Evolutionary conservation across 2,797 vertebrate genomes (phyloP).

Genomic region (Sandelia bainsii): DNA sequence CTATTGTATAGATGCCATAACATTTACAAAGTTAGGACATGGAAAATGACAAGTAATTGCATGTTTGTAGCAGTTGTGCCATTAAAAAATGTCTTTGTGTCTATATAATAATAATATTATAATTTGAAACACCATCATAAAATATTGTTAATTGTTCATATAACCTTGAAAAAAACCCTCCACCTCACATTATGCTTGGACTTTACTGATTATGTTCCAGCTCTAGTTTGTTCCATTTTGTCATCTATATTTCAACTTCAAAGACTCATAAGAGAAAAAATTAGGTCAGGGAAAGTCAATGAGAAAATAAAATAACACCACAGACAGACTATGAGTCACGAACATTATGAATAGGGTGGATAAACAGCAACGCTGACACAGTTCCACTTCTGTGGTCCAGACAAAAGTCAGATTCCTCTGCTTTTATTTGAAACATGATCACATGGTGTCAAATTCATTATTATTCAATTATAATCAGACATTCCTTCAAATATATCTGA

Average conservation of each 20-base stretch:
- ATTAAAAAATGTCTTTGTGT: no score
- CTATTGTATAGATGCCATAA: no score
- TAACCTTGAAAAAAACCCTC: no score
- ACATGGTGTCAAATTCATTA: conserved; percentile 25
- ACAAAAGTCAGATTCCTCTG: conserved; percentile 10
- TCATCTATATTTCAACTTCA: conserved; percentile 14
- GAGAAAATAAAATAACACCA: conserved; percentile 21
- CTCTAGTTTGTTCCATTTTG: conserved; percentile 2
- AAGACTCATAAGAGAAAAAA: conserved; percentile 1
- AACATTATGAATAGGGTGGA: neutral
- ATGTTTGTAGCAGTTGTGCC: neutral
- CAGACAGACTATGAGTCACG: conserved; percentile 46
- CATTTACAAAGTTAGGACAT: no score
- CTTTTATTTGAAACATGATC: conserved; percentile 26
- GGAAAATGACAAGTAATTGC: no score
- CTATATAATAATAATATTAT: neutral
- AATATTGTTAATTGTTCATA: neutral
- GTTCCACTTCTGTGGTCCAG: conserved; percentile 33
- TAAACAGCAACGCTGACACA: conserved; percentile 18
- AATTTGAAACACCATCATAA: neutral
- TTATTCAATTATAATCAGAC: conserved; percentile 6
- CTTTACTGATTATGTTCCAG: neutral
- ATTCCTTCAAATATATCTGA: conserved; percentile 4
- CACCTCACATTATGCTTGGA: neutral
- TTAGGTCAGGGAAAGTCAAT: conserved; percentile 13